Base-by-base conservation (phyloP, 1,140 invertebrate genomes). In the Lordiphosa clarofinis region DNA sequence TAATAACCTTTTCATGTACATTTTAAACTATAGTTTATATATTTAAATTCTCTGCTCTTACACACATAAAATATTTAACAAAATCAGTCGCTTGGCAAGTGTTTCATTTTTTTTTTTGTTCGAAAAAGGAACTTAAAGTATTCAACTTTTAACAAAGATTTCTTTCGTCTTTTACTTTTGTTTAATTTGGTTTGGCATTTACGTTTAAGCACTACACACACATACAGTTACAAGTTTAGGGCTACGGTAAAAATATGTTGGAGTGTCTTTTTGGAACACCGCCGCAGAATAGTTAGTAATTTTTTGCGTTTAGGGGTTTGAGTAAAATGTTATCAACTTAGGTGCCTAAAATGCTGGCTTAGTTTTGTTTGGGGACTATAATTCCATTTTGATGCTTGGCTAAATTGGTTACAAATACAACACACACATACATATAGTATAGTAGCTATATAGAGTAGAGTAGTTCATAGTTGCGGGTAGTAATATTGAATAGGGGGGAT, bases 61-160 rank as follows among this genome's bases (percentile, higher is more conserved):
- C 63, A 69, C 52, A 57, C 49, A 44, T 57, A 58, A 62, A 82
- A 72, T 76, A 82, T 81, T 68, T 76, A 81, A 81, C 72, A 86
- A 84, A 86, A 76, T 86, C 81, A 86, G 81, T 86, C 81, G 57
- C 72, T 66, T 78, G 57, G 44, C 63, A 47, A 47, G 47, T 47
- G 54, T 44, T 50, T 56, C 35, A 28, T 31, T 46, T 56, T n/a
- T n/a, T 4, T 19, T 56, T n/a, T 58, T 47, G 6, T 33, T 58
- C 11, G n/a, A 43, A 72, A 81, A 82, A 82, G 75, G 76, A 81
- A 82, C 76, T 68, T 81, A 81, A 81, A 73, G 58, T 81, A 76
- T 31, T 58, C 54, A 53, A 72, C 62, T 61, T 69, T 61, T 53
- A 81, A 82, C 76, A 82, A 72, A 67, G 47, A 12, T 56, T 39